Evolutionary conservation across 2,113 vertebrate genomes (phyloP).

Genomic region (Zapus hudsonius): DNA sequence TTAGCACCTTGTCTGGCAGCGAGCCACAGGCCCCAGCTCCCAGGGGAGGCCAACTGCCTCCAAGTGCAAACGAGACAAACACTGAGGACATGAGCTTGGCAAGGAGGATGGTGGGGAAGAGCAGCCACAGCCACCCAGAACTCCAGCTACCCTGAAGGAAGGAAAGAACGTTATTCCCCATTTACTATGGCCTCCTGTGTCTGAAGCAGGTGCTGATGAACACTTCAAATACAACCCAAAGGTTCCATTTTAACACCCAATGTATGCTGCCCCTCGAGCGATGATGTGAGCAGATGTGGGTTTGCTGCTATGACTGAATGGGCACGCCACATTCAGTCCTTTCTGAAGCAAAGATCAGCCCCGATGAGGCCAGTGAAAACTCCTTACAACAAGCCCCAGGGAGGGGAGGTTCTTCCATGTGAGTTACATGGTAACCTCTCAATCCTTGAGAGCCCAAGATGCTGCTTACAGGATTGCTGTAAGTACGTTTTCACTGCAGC

Average conservation of each 20-base stretch:
- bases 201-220: background rate
- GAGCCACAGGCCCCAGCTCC: conserved; percentile 20
- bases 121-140: conserved; percentile 14
- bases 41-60: background rate
- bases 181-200: background rate
- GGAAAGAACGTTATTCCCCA: conserved; percentile 45
- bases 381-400: conserved; percentile 44
- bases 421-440: background rate
- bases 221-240: background rate
- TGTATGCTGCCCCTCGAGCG: conserved; percentile 50
- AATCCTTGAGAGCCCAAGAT: fast-evolving
- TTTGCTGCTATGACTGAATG: conserved; percentile 66
- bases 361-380: conserved; percentile 59
- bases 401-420: background rate
- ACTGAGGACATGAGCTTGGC: background rate
- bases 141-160: conserved; percentile 50
- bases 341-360: conserved; percentile 68
- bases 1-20: conserved; percentile 44
- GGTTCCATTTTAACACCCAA: conserved; percentile 43
- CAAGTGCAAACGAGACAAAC: background rate
- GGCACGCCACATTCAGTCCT: conserved; percentile 47
- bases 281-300: conserved; percentile 61
- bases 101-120: background rate
- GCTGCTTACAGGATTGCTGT: background rate
- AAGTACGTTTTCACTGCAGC: conserved; percentile 43